phyloP scores from a whole-genome alignment of 1,140 invertebrate species.

The Chymomyza costata region DNA sequence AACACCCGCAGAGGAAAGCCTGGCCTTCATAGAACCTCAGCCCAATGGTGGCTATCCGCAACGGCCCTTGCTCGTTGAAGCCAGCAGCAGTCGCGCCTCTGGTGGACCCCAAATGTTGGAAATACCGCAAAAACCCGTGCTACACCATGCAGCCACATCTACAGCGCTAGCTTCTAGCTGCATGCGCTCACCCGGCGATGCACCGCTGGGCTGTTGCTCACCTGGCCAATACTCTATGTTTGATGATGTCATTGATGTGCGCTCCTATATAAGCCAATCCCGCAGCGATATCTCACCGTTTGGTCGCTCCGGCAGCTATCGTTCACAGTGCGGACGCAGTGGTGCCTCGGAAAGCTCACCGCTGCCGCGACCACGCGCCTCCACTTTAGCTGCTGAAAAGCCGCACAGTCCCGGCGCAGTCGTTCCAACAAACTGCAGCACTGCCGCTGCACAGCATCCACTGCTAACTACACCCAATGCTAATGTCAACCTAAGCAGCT shows the following conservation, averaged over 20 bases:
- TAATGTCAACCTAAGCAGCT: neutral
- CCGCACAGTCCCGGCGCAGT: conserved; percentile 4
- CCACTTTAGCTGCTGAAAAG: conserved; percentile 71
- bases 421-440: conserved; percentile 24
- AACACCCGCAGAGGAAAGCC: conserved; percentile 35
- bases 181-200: conserved; percentile 49
- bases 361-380: conserved; percentile 78
- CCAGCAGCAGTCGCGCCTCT: conserved; percentile 33
- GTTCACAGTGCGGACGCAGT: conserved; percentile 79
- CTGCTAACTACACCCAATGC: conserved; percentile 7
- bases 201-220: conserved; percentile 52
- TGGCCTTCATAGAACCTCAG: conserved; percentile 67
- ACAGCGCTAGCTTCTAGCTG: conserved; percentile 48
- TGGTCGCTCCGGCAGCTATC: conserved; percentile 79
- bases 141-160: conserved; percentile 59
- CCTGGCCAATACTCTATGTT: conserved; percentile 72
- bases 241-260: conserved; percentile 80
- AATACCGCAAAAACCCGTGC: conserved; percentile 50
- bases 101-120: conserved; percentile 47
- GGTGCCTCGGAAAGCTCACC: conserved; percentile 72
- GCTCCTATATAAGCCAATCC: conserved; percentile 82
- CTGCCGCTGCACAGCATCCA: conserved; percentile 10
- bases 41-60: conserved; percentile 77
- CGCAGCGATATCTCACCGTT: conserved; percentile 81
- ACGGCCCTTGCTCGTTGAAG: conserved; percentile 81